A percentile compares a stretch with the other conserved stretches of the same genome.
Conservation (phyloP, 2,113 vertebrate genomes). For the Lophius piscatorius region DNA sequence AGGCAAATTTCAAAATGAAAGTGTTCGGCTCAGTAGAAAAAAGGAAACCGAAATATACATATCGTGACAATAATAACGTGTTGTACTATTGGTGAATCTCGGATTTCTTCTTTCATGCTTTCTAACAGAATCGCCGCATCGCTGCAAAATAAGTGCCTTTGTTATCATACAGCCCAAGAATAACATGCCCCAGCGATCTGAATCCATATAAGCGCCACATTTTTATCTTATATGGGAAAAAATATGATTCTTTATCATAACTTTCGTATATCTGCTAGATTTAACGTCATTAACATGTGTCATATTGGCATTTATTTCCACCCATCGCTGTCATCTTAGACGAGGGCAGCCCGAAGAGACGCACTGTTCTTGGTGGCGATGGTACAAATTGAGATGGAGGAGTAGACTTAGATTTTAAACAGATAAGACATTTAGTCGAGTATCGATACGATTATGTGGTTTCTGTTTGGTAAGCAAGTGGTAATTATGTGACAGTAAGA, state of each 20-base stretch:
- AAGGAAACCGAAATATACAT: not conserved
- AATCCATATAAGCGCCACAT: conserved; percentile 57
- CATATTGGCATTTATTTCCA: conserved; percentile 41
- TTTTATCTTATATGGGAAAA: too few relatives aligned
- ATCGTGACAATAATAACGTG: not conserved
- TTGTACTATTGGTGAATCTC: not conserved
- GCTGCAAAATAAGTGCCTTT: conserved; percentile 56
- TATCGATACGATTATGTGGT: conserved; percentile 21
- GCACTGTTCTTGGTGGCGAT: conserved; percentile 44
- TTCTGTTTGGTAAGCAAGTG: not conserved
- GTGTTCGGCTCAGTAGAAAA: not conserved
- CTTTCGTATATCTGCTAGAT: not conserved
- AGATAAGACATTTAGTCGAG: not conserved
- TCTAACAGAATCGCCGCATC: conserved; percentile 1
- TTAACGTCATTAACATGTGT: not conserved
- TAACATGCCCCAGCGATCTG: conserved; percentile 41
- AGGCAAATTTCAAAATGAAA: too few relatives aligned
- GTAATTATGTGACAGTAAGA: not conserved
- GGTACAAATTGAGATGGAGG: conserved; percentile 16
- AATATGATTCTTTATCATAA: too few relatives aligned
- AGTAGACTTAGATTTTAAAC: not conserved
- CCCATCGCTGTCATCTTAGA: conserved; percentile 51
- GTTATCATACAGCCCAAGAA: conserved; percentile 56
- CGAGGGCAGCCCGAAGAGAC: conserved; percentile 34
- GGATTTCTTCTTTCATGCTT: not conserved